Evolutionary conservation across 2,888 invertebrate species (phyloP).

Genomic region (Limnephilus rhombicus): DNA sequence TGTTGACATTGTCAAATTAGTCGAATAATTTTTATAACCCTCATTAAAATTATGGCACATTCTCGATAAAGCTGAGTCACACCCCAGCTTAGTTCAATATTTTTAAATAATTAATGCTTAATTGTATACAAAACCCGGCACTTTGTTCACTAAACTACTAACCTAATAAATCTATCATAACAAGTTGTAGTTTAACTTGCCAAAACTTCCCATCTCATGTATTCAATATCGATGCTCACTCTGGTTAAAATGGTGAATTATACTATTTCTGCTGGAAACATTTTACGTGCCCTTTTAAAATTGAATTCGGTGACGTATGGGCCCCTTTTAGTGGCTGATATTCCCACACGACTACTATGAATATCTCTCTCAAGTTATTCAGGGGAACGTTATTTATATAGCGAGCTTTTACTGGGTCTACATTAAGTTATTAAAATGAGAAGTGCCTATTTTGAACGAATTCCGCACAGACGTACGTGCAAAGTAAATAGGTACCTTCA

Average conservation of each 20-base stretch:
- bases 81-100: too few species aligned
- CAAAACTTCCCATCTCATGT: neutral
- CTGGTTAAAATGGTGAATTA: constrained; percentile 4
- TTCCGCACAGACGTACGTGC: neutral
- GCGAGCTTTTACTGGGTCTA: neutral
- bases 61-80: too few species aligned
- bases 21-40: too few species aligned
- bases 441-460: neutral
- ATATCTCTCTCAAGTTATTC: neutral
- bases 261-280: constrained; percentile 18
- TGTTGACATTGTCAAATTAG: too few species aligned
- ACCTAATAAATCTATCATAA: too few species aligned
- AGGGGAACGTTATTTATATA: neutral
- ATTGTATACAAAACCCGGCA: too few species aligned
- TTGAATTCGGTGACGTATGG: constrained; percentile 16
- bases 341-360: neutral
- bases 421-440: neutral
- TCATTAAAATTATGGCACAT: too few species aligned
- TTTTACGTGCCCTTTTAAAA: constrained; percentile 28
- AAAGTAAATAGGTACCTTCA: neutral
- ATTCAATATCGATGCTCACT: neutral
- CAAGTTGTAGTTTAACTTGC: neutral
- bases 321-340: neutral
- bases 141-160: too few species aligned
- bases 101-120: too few species aligned